phyloP scores from a whole-genome alignment of 2,113 vertebrate genomes.

The Dascyllus trimaculatus region DNA sequence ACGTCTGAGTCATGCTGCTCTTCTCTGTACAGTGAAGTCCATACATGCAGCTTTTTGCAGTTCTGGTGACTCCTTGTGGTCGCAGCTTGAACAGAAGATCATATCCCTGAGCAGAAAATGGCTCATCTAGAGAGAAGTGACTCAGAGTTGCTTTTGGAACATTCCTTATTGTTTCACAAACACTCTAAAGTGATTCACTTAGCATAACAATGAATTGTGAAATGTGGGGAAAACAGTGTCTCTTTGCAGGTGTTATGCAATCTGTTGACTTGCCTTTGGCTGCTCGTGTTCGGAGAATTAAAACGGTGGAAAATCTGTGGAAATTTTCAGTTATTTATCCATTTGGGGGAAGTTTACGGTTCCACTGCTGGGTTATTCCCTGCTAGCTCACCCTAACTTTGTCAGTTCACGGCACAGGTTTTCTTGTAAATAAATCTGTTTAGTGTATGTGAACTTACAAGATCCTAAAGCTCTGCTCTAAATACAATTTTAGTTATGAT shows the following conservation, averaged over 20 bases:
- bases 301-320: neutral
- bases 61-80: slow-evolving; percentile 47
- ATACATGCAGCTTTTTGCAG: neutral
- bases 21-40: neutral
- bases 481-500: too few species aligned
- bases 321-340: too few species aligned
- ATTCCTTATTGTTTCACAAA: slow-evolving; percentile 42
- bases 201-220: slow-evolving; percentile 13
- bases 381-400: too few species aligned
- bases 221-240: slow-evolving; percentile 11
- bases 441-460: too few species aligned
- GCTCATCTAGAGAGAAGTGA: slow-evolving; percentile 39
- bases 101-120: slow-evolving; percentile 13
- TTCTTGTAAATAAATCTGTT: too few species aligned
- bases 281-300: neutral
- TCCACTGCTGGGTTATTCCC: too few species aligned
- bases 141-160: slow-evolving; percentile 27
- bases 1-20: slow-evolving; percentile 40
- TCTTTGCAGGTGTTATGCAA: slow-evolving; percentile 34
- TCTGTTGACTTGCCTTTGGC: slow-evolving; percentile 27
- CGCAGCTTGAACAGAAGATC: neutral
- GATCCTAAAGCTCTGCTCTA: too few species aligned
- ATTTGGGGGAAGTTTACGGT: too few species aligned
- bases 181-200: slow-evolving; percentile 39
- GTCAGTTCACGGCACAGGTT: too few species aligned